These are phyloP conservation scores for Dichetophora obliterata DNA, from an alignment of 2,888 invertebrate species.

Conservation along the genomic window DNA sequence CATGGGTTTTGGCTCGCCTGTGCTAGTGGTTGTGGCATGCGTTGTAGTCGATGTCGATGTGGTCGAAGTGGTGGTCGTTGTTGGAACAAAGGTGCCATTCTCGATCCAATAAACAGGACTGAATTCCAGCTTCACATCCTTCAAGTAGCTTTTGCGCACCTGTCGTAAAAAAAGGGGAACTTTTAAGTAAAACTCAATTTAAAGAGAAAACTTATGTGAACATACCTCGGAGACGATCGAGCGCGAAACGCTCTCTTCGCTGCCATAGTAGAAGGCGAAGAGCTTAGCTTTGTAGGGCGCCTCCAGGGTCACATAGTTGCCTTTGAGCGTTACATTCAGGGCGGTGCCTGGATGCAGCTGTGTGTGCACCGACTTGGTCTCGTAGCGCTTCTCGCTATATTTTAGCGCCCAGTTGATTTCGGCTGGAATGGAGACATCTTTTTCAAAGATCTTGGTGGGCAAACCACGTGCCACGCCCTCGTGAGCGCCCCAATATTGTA, in stretches of 20 bases:
- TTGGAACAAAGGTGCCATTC: slow-evolving; percentile 84
- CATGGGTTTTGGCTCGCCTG: slow-evolving; percentile 71
- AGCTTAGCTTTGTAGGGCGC: slow-evolving; percentile 81
- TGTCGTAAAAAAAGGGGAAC: slow-evolving; percentile 41
- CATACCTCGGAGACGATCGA: slow-evolving; percentile 66
- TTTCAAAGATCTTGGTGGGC: slow-evolving; percentile 66
- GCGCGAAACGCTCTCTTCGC: slow-evolving; percentile 63
- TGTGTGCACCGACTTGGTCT: slow-evolving; percentile 73
- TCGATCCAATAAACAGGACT: slow-evolving; percentile 83
- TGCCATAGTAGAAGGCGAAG: slow-evolving; percentile 72
- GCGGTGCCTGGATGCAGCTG: slow-evolving; percentile 83
- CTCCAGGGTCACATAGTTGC: slow-evolving; percentile 80
- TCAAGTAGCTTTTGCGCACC: slow-evolving; percentile 75
- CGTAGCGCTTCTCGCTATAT: slow-evolving; percentile 72
- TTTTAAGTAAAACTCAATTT: neutral
- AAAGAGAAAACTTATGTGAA: too few species aligned
- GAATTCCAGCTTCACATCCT: slow-evolving; percentile 79
- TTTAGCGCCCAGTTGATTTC: slow-evolving; percentile 81
- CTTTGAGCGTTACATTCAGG: slow-evolving; percentile 83
- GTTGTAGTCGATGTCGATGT: slow-evolving; percentile 76
- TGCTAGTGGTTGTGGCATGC: slow-evolving; percentile 71
- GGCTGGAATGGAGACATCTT: slow-evolving; percentile 61
- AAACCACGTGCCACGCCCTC: slow-evolving; percentile 71
- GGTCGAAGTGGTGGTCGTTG: slow-evolving; percentile 79
- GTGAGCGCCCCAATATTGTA: slow-evolving; percentile 85